Percentiles rank a stretch among this genome's conserved stretches.
Evolutionary conservation across 64 coral and sea anemone species (phyloP).

Genomic region (Montipora sp.): DNA sequence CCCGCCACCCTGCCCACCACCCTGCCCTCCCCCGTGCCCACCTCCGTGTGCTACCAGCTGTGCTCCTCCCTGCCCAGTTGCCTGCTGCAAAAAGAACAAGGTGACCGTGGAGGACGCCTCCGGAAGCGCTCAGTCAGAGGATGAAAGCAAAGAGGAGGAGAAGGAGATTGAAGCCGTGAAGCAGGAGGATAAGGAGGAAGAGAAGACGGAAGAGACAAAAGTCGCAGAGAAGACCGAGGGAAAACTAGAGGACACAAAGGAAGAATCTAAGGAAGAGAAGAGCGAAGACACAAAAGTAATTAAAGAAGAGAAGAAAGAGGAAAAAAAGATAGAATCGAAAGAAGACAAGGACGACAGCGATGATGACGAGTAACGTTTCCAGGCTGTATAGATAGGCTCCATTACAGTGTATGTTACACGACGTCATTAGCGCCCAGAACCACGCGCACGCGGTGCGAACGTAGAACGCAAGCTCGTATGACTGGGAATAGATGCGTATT

Average conservation of each 20-base stretch:
- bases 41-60: slow-evolving; percentile 58
- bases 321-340: background rate
- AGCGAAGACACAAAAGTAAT: slow-evolving; percentile 28
- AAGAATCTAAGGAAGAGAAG: slow-evolving; percentile 13
- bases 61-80: slow-evolving; percentile 68
- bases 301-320: slow-evolving; percentile 14
- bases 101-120: slow-evolving; percentile 61
- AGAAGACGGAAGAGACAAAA: too few species aligned
- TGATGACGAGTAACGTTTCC: slow-evolving; percentile 12
- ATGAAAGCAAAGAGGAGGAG: slow-evolving; percentile 25
- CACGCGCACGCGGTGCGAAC: slow-evolving; percentile 13
- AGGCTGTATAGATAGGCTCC: slow-evolving; percentile 41
- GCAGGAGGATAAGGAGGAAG: too few species aligned
- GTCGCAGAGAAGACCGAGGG: background rate
- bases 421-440: slow-evolving; percentile 20
- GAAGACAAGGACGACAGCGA: slow-evolving; percentile 44
- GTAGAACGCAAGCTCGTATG: slow-evolving; percentile 22
- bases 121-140: slow-evolving; percentile 11
- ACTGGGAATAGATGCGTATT: slow-evolving; percentile 17
- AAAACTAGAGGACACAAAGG: background rate
- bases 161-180: slow-evolving; percentile 42
- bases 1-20: slow-evolving; percentile 36
- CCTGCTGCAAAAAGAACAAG: slow-evolving; percentile 97
- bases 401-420: slow-evolving; percentile 63
- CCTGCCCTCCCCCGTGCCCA: slow-evolving; percentile 56